Base-by-base conservation (phyloP, 2,888 invertebrate genomes). In the Acleris sparsana region DNA sequence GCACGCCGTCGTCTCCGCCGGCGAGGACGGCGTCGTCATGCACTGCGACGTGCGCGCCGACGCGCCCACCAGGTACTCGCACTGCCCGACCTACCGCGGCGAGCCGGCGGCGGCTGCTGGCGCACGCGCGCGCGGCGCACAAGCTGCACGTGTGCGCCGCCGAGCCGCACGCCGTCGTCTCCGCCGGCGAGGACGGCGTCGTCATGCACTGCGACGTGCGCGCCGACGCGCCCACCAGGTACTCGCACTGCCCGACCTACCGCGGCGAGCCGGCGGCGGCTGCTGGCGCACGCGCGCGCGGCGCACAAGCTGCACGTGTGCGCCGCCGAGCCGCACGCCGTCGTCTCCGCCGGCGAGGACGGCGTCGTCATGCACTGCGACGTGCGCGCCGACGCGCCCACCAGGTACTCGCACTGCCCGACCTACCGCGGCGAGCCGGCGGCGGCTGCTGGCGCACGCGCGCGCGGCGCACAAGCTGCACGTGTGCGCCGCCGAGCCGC, bases 261-360 rank as follows among this genome's bases (percentile, higher is more conserved):
- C n/a, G n/a, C n/a, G 20, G 1, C 1, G 2, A 20, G 20, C 2
- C 20, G 1, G 20, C 94, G 95, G 78, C 93, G 95, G 75, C 88
- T 97, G 29, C 95, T 95, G 33, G 94, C 95, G 73, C 96, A 97
- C 87, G 80, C 92, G 68, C 96, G 95, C 61, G 94, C 98, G 3
- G 97, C 97, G 33, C 97, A 98, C 89, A 98, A 98, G 92, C 88
- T 99, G 73, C 95, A 97, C 65, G 93, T 97, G 71, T 94, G 96
- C 72, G 93, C 94, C 9, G 95, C 95, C 66, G 95, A 95, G 71
- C 97, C 97, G 0, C 96, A 97, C 82, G 88, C 96, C 62, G 93
- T 97, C 57, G 92, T 98, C 29, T 97, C 97, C 72, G 97, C 96
- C 72, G 98, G 98, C 1, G 98, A 98, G 89, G 98, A 99, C 91